Percentiles rank a stretch among this genome's conserved stretches.
Evolutionary conservation across 2,797 vertebrate genomes (phyloP).

Genomic region (Sylvilagus floridanus): DNA sequence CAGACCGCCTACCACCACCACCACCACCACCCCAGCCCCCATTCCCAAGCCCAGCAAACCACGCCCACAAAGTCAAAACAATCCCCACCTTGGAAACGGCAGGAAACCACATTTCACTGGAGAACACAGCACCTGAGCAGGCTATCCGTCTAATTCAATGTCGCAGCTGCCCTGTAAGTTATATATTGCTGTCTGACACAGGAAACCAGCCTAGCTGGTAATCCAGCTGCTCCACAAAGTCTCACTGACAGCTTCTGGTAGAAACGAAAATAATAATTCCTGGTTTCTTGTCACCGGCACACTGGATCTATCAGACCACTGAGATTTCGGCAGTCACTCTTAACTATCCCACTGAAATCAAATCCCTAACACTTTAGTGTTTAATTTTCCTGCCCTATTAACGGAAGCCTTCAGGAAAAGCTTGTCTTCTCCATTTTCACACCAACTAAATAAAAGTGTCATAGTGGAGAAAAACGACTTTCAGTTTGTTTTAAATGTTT

Average conservation of each 20-base stretch:
- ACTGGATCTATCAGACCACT: neutral
- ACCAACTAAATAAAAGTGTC: slow-evolving; percentile 9
- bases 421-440: slow-evolving; percentile 5
- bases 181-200: slow-evolving; percentile 32
- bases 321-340: neutral
- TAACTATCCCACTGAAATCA: slow-evolving; percentile 40
- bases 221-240: neutral
- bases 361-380: neutral
- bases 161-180: slow-evolving; percentile 3
- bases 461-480: neutral
- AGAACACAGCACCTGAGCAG: neutral
- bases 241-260: neutral
- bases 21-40: neutral
- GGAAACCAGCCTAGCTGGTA: neutral
- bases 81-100: neutral
- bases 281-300: neutral
- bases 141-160: slow-evolving; percentile 35
- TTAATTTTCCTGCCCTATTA: neutral
- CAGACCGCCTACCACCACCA: too few relatives aligned
- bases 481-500: neutral
- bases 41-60: neutral
- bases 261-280: slow-evolving; percentile 13
- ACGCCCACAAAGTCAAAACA: neutral
- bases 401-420: neutral
- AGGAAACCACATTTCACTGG: slow-evolving; percentile 33